Conservation (phyloP, 2,888 invertebrate genomes). For the Caenorhabditis wallacei region DNA sequence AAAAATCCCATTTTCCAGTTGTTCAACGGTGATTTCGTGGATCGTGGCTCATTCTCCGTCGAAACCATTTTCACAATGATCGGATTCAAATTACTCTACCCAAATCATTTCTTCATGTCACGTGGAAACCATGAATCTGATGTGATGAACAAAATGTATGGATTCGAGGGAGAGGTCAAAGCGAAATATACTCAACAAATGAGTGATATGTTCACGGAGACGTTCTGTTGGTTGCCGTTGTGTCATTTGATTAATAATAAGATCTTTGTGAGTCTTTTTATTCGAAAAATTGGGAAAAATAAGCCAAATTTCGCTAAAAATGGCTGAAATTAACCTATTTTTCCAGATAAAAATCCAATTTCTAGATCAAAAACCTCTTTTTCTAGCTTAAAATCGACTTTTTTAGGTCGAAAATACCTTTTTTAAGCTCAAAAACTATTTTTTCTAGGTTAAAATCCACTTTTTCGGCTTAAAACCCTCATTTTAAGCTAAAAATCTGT, state of each 20-base stretch:
- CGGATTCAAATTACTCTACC: constrained; percentile 96
- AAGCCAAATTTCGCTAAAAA: constrained; percentile 1
- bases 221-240: constrained; percentile 97
- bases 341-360: no score
- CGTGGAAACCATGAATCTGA: constrained; percentile 99
- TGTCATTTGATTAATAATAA: constrained; percentile 94
- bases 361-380: no score
- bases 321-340: no score
- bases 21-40: constrained; percentile 99
- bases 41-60: constrained; percentile 98
- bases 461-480: no score
- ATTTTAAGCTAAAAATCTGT: no score
- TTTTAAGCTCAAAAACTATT: no score
- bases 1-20: constrained; percentile 85
- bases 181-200: constrained; percentile 94
- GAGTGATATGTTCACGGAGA: constrained; percentile 98
- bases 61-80: constrained; percentile 98
- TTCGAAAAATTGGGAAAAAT: not conserved
- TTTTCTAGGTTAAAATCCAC: no score
- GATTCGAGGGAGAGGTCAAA: constrained; percentile 98
- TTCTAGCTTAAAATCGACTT: no score
- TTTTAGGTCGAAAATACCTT: no score
- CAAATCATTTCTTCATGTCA: constrained; percentile 97
- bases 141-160: constrained; percentile 98
- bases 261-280: constrained; percentile 86